Evolutionary conservation across 2,797 vertebrate species (phyloP).

Genomic region (Clarias fuscus): DNA sequence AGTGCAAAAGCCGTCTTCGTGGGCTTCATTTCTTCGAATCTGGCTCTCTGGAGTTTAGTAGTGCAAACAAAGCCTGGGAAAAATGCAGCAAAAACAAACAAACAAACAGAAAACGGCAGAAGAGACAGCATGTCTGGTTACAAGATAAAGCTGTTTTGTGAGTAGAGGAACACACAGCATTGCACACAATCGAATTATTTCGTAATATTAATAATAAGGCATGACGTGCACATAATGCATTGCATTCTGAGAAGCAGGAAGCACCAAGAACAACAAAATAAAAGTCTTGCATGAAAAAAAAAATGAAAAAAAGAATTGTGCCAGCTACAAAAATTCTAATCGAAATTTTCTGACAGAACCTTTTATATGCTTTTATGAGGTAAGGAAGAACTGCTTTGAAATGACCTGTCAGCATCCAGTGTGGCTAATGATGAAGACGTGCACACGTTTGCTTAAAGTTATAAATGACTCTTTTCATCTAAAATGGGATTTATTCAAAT

Average conservation of each 20-base stretch:
- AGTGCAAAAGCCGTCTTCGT: slow-evolving; percentile 72
- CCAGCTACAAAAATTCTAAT: neutral
- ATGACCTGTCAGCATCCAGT: slow-evolving; percentile 69
- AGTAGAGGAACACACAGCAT: neutral
- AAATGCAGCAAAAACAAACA: neutral
- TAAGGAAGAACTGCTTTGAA: slow-evolving; percentile 49
- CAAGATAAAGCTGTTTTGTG: neutral
- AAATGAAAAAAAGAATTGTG: neutral
- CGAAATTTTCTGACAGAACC: neutral
- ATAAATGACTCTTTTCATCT: slow-evolving; percentile 62
- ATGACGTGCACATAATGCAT: neutral
- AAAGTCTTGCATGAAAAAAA: neutral
- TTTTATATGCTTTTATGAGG: slow-evolving; percentile 19
- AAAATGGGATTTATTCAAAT: slow-evolving; percentile 81
- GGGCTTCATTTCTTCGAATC: slow-evolving; percentile 80
- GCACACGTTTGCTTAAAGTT: slow-evolving; percentile 51
- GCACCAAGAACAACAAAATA: neutral
- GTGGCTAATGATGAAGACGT: slow-evolving; percentile 68
- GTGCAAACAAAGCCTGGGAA: neutral
- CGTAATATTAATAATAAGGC: neutral
- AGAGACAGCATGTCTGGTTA: neutral
- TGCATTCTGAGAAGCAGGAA: neutral
- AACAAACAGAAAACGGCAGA: neutral
- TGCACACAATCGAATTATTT: neutral
- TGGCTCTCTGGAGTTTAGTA: slow-evolving; percentile 65